These are phyloP conservation scores for Falco biarmicus DNA, from an alignment of 2,797 vertebrate species.

Conservation along the genomic window DNA sequence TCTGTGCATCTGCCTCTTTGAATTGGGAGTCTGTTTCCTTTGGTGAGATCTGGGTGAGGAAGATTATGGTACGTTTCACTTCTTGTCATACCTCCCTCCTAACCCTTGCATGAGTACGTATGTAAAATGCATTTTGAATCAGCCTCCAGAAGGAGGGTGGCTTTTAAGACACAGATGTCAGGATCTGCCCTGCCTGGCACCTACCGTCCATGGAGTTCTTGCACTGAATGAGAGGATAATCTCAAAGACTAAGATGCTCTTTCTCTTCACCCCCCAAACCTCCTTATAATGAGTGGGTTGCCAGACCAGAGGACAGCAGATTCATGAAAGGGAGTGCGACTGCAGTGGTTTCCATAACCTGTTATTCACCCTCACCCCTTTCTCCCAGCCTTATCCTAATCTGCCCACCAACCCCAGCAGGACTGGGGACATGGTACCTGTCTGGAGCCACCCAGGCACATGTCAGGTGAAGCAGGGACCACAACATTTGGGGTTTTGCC, in stretches of 20 bases:
- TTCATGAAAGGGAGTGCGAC: background rate
- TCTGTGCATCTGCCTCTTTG: background rate
- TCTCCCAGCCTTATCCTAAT: background rate
- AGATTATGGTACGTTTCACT: background rate
- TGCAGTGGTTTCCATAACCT: background rate
- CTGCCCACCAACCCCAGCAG: background rate
- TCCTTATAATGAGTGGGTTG: background rate
- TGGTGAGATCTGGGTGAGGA: background rate
- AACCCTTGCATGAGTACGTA: background rate
- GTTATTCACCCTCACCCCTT: background rate
- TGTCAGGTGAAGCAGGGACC: background rate
- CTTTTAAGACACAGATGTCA: background rate
- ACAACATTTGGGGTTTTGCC: background rate
- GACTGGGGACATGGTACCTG: background rate
- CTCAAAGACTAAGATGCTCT: background rate
- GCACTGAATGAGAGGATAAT: fast-evolving
- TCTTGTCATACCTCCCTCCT: background rate
- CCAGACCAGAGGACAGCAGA: background rate
- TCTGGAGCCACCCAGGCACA: background rate
- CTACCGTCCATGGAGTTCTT: fast-evolving
- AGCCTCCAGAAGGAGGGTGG: background rate
- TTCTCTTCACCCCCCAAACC: background rate
- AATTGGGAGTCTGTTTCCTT: background rate
- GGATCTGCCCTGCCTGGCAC: background rate
- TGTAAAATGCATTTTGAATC: background rate